phyloP scores from a whole-genome alignment of 1,140 invertebrate species.

The Ganaspis sp. region DNA sequence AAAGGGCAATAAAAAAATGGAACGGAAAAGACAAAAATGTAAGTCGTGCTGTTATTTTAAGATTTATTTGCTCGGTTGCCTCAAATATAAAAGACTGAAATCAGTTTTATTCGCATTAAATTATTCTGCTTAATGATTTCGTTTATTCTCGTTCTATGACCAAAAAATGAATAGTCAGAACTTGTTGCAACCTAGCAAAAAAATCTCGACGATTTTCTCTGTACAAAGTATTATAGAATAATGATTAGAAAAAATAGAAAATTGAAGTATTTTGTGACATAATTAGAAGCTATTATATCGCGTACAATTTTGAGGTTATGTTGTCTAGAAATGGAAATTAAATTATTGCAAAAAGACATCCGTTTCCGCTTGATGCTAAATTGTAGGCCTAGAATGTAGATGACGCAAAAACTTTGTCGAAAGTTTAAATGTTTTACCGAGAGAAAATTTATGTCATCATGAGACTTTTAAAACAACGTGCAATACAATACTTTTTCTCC shows the following conservation, averaged over 20 bases:
- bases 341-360: too few species aligned
- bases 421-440: background rate
- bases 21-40: background rate
- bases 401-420: background rate
- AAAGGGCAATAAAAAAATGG: too few species aligned
- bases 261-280: background rate
- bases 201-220: background rate
- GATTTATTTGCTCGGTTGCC: conserved; percentile 6
- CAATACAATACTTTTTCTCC: background rate
- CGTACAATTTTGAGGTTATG: too few species aligned
- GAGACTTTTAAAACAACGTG: background rate
- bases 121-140: background rate
- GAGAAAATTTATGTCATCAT: background rate
- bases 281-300: too few species aligned
- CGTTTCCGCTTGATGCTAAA: too few species aligned
- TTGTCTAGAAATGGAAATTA: too few species aligned
- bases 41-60: background rate
- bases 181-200: background rate
- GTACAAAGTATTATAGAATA: background rate
- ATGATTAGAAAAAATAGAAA: too few species aligned
- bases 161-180: background rate
- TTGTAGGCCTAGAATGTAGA: too few species aligned
- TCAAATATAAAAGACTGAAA: conserved; percentile 10
- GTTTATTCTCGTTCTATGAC: background rate
- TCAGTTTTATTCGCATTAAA: background rate